Conservation (phyloP, 2,888 invertebrate species). For the Matsumyia berberina region DNA sequence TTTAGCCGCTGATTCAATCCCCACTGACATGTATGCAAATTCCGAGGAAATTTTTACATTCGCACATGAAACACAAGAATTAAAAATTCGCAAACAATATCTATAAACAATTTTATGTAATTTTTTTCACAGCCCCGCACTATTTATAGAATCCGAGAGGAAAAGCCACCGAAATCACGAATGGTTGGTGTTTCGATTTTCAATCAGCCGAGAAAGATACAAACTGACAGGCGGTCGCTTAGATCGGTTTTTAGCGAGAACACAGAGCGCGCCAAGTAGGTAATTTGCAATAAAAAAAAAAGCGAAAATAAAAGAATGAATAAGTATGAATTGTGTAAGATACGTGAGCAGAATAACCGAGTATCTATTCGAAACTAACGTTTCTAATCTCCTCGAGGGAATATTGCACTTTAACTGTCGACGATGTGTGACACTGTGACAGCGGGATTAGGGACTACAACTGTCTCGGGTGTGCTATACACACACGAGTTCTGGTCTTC, state of each 20-base stretch:
- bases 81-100: not conserved
- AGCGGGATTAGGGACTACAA: constrained; percentile 6
- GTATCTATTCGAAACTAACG: constrained; percentile 18
- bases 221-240: constrained; percentile 19
- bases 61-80: not conserved
- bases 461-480: not conserved
- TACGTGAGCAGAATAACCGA: constrained; percentile 38
- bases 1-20: constrained; percentile 46
- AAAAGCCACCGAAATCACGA: constrained; percentile 3
- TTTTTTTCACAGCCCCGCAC: not conserved
- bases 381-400: constrained; percentile 37
- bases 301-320: not conserved
- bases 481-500: constrained; percentile 29
- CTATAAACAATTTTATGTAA: not conserved
- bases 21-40: constrained; percentile 22
- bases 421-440: constrained; percentile 20
- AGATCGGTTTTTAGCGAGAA: not conserved
- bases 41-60: not conserved
- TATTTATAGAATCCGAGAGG: no score
- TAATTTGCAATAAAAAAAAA: constrained; percentile 18
- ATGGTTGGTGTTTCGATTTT: not conserved
- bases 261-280: not conserved
- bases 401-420: constrained; percentile 51
- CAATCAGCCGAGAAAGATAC: constrained; percentile 17
- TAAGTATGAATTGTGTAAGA: constrained; percentile 4